A percentile compares a stretch with the other conserved stretches of the same genome.
Conservation (phyloP, 2,888 invertebrate genomes). For the Eilema depressum region DNA sequence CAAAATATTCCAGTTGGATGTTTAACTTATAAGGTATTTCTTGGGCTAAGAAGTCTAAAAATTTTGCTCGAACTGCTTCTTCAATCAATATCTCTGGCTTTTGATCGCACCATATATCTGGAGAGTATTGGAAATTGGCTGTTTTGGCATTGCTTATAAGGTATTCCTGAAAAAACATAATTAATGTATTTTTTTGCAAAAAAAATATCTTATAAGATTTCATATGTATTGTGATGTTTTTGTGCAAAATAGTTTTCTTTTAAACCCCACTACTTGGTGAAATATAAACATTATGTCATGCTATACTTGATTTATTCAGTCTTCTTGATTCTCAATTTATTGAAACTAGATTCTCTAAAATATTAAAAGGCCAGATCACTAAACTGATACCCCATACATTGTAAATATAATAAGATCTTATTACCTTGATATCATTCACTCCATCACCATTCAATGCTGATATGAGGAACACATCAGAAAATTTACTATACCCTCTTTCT, state of each 20-base stretch:
- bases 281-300: no score
- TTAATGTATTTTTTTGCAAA: no score
- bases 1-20: slow-evolving; percentile 89
- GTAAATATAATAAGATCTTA: neutral
- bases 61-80: slow-evolving; percentile 92
- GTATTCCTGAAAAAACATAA: slow-evolving; percentile 87
- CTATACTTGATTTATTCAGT: no score
- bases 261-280: no score
- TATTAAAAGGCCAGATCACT: no score
- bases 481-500: slow-evolving; percentile 84
- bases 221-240: no score
- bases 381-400: neutral
- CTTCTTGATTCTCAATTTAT: no score
- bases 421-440: slow-evolving; percentile 89
- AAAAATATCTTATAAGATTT: no score
- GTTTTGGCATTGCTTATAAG: slow-evolving; percentile 89
- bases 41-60: slow-evolving; percentile 93
- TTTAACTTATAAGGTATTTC: slow-evolving; percentile 95
- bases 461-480: slow-evolving; percentile 96
- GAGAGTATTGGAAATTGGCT: slow-evolving; percentile 89
- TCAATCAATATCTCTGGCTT: slow-evolving; percentile 89
- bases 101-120: slow-evolving; percentile 91
- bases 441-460: slow-evolving; percentile 94
- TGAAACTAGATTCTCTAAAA: no score
- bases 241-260: no score